A percentile compares a stretch with the other conserved stretches of the same genome.
Conservation (phyloP, 2,113 vertebrate species). For the Barnardius zonarius region DNA sequence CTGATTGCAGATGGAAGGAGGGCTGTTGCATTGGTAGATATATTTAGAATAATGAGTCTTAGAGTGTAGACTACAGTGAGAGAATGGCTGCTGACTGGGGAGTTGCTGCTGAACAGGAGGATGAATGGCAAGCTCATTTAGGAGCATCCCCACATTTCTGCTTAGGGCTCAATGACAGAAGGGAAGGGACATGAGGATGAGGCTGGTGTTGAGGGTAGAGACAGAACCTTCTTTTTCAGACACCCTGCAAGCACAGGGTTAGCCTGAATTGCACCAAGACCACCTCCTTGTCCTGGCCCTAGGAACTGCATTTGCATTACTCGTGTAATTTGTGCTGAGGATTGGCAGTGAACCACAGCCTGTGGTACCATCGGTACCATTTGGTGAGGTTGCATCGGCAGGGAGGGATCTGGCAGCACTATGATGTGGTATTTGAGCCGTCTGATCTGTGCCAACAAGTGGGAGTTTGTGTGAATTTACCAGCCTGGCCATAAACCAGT, state of each 20-base stretch:
- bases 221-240: background rate
- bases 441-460: background rate
- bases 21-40: background rate
- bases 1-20: constrained; percentile 27
- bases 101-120: background rate
- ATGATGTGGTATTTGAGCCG: background rate
- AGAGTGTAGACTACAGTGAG: background rate
- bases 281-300: background rate
- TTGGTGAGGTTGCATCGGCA: background rate
- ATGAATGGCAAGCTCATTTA: background rate
- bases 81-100: constrained; percentile 49
- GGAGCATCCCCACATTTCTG: background rate
- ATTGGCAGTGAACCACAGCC: background rate
- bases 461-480: background rate
- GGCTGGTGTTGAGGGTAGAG: background rate
- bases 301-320: background rate
- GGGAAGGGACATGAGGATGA: background rate
- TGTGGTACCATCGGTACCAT: background rate
- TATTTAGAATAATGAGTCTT: constrained; percentile 51
- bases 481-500: background rate
- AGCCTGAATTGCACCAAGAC: background rate
- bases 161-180: background rate
- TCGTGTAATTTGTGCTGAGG: background rate
- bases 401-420: background rate
- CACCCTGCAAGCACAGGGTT: background rate